Percentiles rank a stretch among this genome's conserved stretches.
Conservation (phyloP, 2,888 invertebrate species). For the Eudemis profundana region DNA sequence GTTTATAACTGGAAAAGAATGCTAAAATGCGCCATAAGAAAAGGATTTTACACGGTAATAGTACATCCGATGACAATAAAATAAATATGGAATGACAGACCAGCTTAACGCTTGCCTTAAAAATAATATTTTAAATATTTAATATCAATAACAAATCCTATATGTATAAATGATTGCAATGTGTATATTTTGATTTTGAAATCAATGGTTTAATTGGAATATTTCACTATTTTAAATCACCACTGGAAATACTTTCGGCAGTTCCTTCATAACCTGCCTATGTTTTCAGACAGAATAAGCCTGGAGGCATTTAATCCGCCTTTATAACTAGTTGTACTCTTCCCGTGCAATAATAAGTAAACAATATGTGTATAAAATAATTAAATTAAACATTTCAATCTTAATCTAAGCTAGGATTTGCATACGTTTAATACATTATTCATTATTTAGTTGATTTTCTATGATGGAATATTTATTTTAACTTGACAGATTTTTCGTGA, state of each 20-base stretch:
- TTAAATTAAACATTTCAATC: background rate
- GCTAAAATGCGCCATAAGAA: too few species aligned
- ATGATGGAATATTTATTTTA: slow-evolving; percentile 4
- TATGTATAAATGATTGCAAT: background rate
- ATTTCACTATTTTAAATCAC: background rate
- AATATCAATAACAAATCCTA: background rate
- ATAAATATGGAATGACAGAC: too few species aligned
- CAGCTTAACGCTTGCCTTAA: background rate
- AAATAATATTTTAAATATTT: background rate
- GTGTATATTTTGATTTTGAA: background rate
- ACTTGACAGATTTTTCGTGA: background rate
- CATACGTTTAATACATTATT: background rate
- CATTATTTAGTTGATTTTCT: background rate
- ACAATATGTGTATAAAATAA: background rate
- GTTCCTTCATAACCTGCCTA: background rate
- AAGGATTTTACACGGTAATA: too few species aligned
- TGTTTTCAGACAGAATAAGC: background rate
- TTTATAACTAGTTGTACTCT: slow-evolving; percentile 15
- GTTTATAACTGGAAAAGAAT: too few species aligned
- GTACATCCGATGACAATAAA: too few species aligned
- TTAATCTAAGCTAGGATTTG: background rate
- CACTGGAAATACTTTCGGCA: background rate
- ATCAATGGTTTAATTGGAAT: background rate
- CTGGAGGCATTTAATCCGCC: background rate
- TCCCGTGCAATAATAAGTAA: background rate